Evolutionary conservation across 2,113 vertebrate species (phyloP), one percentile per base, ranked within the genome.

Genomic region (Paracanthobrama guichenoti): DNA sequence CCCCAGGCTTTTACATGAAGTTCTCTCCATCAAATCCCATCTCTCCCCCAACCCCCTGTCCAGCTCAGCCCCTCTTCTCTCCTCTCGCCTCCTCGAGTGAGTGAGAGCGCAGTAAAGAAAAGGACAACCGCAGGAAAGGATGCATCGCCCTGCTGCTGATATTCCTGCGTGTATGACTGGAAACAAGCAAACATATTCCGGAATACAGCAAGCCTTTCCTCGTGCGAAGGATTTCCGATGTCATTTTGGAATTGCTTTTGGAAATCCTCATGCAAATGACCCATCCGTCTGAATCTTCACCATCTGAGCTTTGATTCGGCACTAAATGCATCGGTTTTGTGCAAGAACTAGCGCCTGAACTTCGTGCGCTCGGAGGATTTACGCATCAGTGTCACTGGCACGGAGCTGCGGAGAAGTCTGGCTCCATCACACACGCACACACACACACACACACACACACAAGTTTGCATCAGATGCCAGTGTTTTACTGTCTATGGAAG

Each of bases 1-100:
- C 84, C 88, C 77, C 81, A 78, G 85, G 80, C 80, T 84, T 88
- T 87, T 59, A 87, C 86, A 81, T 87, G 73, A 87, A 87, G 81
- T 85, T 75, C 86, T 85, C 81, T 87, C 88, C 81, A 85, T 88
- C 76, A 83, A 64, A 84, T 81, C 84, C 42, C 44, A 81, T 84
- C 88, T 80, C 79, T 83, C 50, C 72, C 81, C 81, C 85, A 67
- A 69, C 82, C 82, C 60, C 53, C 22, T 84, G 82, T 84, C 82
- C 86, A 80, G 69, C 84, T 71, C 75, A 72, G 59, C 83, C 79
- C 74, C 87, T 46, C 59, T 55, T 31, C 64, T 35, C 86, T 76
- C 77, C 44, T 64, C 67, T 73, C 59, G 48, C 60, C 31, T 84
- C 26, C 59, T 73, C 77, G 48, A 50, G 53, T 62, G 42, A 76